phyloP scores from a whole-genome alignment of 2,888 invertebrate species.

The Cecidostiba fungosa region DNA sequence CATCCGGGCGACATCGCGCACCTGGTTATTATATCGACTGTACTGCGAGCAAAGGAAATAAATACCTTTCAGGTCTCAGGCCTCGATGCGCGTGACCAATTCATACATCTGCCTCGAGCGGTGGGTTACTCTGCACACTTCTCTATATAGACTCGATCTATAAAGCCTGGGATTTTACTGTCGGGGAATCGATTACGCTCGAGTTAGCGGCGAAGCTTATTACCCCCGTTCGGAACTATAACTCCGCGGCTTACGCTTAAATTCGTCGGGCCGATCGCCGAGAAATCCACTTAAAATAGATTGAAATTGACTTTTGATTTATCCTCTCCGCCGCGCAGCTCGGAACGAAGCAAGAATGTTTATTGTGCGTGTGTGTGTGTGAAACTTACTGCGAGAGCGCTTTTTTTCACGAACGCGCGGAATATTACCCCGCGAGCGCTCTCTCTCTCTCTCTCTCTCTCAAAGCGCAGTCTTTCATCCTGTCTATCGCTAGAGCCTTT shows the following conservation, averaged over 20 bases:
- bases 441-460: background rate
- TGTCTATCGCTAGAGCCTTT: background rate
- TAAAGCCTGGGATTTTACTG: constrained; percentile 44
- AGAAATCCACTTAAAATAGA: constrained; percentile 29
- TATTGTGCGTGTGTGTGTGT: background rate
- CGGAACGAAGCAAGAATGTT: background rate
- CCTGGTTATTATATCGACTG: constrained; percentile 44
- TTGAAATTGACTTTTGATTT: constrained; percentile 1
- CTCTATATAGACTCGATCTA: background rate
- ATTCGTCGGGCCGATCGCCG: background rate
- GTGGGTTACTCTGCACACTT: background rate
- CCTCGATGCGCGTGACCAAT: constrained; percentile 47
- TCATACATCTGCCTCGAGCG: constrained; percentile 43
- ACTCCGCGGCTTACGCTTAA: constrained; percentile 6
- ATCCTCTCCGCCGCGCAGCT: background rate
- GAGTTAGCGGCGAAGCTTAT: constrained; percentile 24
- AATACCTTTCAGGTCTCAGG: background rate
- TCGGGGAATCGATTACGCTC: constrained; percentile 31
- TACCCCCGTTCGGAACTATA: constrained; percentile 16
- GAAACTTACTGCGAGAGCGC: background rate
- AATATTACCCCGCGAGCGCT: too few relatives aligned
- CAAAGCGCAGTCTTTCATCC: background rate
- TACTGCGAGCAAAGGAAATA: background rate
- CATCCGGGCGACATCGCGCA: constrained; percentile 6
- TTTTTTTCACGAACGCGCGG: background rate